phyloP scores from a whole-genome alignment of 2,797 vertebrate species.

The Catostomus latipinnis region DNA sequence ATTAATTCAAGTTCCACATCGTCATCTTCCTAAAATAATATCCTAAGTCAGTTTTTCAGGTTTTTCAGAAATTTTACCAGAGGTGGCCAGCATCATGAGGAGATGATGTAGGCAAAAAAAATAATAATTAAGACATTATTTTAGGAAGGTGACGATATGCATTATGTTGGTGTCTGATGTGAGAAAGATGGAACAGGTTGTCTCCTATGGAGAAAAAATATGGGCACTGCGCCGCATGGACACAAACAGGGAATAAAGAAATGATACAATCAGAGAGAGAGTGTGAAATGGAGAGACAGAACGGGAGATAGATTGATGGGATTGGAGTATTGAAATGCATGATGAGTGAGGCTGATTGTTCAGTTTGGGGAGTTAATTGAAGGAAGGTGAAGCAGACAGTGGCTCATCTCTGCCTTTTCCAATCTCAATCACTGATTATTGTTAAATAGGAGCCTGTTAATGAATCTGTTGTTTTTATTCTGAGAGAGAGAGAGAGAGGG shows the following conservation, averaged over 20 bases:
- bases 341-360: conserved; percentile 83
- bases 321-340: conserved; percentile 85
- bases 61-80: too few relatives aligned
- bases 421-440: conserved; percentile 91
- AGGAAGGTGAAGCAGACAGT: conserved; percentile 82
- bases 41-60: too few relatives aligned
- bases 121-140: too few relatives aligned
- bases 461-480: conserved; percentile 85
- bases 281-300: conserved; percentile 22
- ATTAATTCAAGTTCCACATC: too few relatives aligned
- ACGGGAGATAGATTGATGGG: conserved; percentile 49
- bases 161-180: neutral
- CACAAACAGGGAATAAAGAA: conserved; percentile 29
- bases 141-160: too few relatives aligned
- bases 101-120: too few relatives aligned
- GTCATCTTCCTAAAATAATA: too few relatives aligned
- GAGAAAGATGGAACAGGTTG: neutral
- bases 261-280: conserved; percentile 31
- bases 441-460: conserved; percentile 89
- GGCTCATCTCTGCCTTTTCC: conserved; percentile 79
- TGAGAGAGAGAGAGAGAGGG: conserved; percentile 29
- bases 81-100: too few relatives aligned
- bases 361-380: conserved; percentile 87
- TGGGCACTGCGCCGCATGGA: conserved; percentile 30
- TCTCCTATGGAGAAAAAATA: conserved; percentile 3